Base-by-base conservation (phyloP, 2,888 invertebrate genomes). In the Gibbula magus region DNA sequence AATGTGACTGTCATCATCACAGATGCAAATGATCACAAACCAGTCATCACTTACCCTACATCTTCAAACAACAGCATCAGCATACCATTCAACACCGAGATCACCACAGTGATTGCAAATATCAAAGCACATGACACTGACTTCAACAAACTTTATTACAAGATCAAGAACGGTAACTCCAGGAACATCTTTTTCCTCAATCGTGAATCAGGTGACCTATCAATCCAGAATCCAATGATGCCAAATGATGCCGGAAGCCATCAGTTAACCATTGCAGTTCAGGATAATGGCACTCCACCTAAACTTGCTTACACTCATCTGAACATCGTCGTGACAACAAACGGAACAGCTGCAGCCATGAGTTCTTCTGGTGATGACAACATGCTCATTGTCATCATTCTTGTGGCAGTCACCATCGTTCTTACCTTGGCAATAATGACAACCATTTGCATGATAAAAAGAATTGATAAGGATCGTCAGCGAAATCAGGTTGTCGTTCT, bases 1-100 rank as follows among this genome's bases (percentile, higher is more conserved):
- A 96, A 96, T 89, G 96, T 99, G 0, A 98, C 99, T 92, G 97
- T 99, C 86, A 96, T 97, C 0, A 96, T 99, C 0, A 96, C 96
- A 0, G 99, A 99, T 92, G 98, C 98, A 0, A 99, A 99, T 91
- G 99, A 99, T 91, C 99, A 99, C 92, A 95, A 96, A 7, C 99
- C 99, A 0, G 82, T 86, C 7, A 88, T 92, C 53, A 81, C 85
- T 3, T 88, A 89, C 80, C 91, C 92, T 1, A 85, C 86, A 54
- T 83, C 85, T 66, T 74, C 80, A 73, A 89, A 91, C 82, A 87
- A 89, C 67, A 88, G 90, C 0, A 86, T 88, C 75, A 79, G 85
- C 22, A 74, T 91, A 2, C 86, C 89, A n/a, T 85, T 87, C 81
- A 84, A 88, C 35, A 83, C 89, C 35, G 86, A 87, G 22, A 85